Base-by-base conservation (phyloP, 2,888 invertebrate genomes). In the Hyles lineata region DNA sequence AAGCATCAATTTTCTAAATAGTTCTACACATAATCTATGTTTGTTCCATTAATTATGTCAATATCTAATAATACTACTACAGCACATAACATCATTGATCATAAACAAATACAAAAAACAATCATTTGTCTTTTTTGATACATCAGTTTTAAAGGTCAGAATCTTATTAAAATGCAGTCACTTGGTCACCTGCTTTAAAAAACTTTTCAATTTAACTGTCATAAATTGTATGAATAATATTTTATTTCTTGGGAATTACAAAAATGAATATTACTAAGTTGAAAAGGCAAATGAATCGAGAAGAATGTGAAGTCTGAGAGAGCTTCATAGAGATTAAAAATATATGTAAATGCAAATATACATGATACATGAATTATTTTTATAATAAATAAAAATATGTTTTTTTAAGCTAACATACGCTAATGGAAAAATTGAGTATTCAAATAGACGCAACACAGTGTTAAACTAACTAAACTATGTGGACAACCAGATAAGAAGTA, bases 241-340 rank as follows among this genome's bases (percentile, higher is more conserved):
- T 15, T 43, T 43, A 29, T 43, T 15, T 43, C 0, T 43, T 43
- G 3, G 43, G 2, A 15, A 43, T 11, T 15, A 11, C 11, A 3
- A 43, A 43, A 43, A 43, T 15, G 11, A 15, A 11, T 3, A 11
- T 43, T 15, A 43, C 43, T 2, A 43, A 21, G 23, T 21, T 21
- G 6, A 17, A 25, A 23, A 43, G 23, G 21, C 35, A 21, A 50
- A 23, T 23, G 17, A 50, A 67, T 43, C 5, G 15, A 15, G 17
- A 50, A 23, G n/a, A 62, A 62, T 43, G 72, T 67, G 76, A 74
- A 78, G 76, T 6, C 19, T 70, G 76, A 73, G 70, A 78, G 58
- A 73, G 60, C 75, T 75, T 72, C 74, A 78, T 78, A 72, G 43
- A 71, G 73, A 76, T 72, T 76, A 63, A 62, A 72, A 72, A 76